These are phyloP conservation scores for Temnothorax ravouxi DNA, from an alignment of 2,888 invertebrate genomes.

Conservation along the genomic window DNA sequence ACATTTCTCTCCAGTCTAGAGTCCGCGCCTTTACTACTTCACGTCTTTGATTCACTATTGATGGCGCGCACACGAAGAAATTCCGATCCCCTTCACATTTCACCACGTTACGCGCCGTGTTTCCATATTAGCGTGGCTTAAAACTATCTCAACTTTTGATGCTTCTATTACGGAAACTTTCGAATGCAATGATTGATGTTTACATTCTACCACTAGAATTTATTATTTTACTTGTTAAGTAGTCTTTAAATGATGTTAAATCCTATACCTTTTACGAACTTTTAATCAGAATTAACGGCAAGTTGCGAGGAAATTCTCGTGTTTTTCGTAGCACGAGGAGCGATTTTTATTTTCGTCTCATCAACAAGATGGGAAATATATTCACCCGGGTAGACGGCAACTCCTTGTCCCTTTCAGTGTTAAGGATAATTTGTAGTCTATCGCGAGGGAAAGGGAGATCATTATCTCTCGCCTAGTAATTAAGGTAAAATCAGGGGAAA, in stretches of 20 bases:
- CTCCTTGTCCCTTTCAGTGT: slow-evolving; percentile 16
- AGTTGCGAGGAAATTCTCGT: slow-evolving; percentile 15
- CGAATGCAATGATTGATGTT: slow-evolving; percentile 9
- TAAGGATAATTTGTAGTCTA: slow-evolving; percentile 49
- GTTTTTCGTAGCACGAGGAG: slow-evolving; percentile 8
- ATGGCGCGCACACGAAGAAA: slow-evolving; percentile 42
- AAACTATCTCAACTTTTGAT: slow-evolving; percentile 24
- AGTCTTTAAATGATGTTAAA: slow-evolving; percentile 19
- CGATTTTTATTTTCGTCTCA: slow-evolving; percentile 42
- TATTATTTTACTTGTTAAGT: slow-evolving; percentile 20
- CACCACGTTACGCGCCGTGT: not conserved
- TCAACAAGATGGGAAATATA: slow-evolving; percentile 33
- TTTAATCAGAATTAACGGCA: slow-evolving; percentile 41
- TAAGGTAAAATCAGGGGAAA: slow-evolving; percentile 24
- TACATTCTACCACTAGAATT: not conserved
- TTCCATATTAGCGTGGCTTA: slow-evolving; percentile 2
- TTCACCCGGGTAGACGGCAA: slow-evolving; percentile 14
- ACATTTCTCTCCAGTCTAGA: slow-evolving; percentile 6
- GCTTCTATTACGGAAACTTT: slow-evolving; percentile 1
- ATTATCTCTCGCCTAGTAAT: slow-evolving; percentile 8
- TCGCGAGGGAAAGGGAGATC: not conserved
- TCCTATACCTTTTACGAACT: not conserved
- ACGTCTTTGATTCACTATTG: slow-evolving; percentile 48
- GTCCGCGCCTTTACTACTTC: slow-evolving; percentile 13
- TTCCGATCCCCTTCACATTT: slow-evolving; percentile 20